A percentile compares a stretch with the other conserved stretches of the same genome.
Conservation (phyloP, 2,113 vertebrate species). For the Ciconia maguari region DNA sequence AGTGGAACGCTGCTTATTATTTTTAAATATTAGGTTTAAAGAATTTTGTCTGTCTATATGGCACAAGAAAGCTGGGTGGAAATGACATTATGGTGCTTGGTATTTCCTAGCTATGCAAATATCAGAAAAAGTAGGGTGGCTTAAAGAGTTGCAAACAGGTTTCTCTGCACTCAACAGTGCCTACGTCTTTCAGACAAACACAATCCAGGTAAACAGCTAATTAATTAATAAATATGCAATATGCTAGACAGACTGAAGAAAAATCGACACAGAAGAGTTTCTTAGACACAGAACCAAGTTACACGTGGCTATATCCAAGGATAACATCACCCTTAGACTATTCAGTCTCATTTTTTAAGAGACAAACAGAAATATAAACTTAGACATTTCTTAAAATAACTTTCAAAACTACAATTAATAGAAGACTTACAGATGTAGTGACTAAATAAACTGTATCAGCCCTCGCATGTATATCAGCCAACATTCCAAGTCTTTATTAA, state of each 20-base stretch:
- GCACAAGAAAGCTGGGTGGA: not conserved
- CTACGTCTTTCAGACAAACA: not conserved
- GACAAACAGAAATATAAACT: not conserved
- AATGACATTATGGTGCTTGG: not conserved
- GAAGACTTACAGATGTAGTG: not conserved
- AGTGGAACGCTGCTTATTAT: not conserved
- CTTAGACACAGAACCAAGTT: not conserved
- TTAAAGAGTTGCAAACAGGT: not conserved
- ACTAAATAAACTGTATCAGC: not conserved
- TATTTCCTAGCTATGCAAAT: not conserved
- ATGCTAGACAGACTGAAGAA: not conserved
- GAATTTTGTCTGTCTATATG: not conserved
- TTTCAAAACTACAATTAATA: not conserved
- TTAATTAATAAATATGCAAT: not conserved
- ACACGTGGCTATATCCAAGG: not conserved
- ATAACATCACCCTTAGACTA: not conserved
- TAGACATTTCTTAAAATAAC: not conserved
- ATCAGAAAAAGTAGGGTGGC: not conserved
- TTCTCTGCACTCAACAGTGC: not conserved
- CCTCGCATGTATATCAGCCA: not conserved
- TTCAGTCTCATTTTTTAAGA: not conserved
- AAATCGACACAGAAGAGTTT: not conserved
- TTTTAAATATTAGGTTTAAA: not conserved
- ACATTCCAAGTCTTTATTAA: not conserved
- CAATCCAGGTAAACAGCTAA: not conserved